Evolutionary conservation across 2,888 invertebrate genomes (phyloP).

Genomic region (Scaptomyza reducta): DNA sequence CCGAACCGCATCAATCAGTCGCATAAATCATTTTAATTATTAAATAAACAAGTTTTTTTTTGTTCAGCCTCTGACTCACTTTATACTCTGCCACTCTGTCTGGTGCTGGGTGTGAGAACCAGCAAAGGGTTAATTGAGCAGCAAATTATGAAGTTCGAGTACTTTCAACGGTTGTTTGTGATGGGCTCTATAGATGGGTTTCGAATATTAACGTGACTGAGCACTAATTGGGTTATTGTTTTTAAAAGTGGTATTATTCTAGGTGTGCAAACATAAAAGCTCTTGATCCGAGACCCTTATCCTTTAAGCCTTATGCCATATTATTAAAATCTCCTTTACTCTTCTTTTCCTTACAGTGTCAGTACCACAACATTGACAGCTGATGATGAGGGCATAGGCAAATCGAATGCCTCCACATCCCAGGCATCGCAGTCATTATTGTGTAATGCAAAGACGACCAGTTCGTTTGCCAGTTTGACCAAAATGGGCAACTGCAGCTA

Average conservation of each 20-base stretch:
- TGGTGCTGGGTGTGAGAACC: slow-evolving; percentile 55
- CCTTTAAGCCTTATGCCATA: not conserved
- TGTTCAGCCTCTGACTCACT: slow-evolving; percentile 47
- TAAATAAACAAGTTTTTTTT: slow-evolving; percentile 67
- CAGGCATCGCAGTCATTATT: slow-evolving; percentile 35
- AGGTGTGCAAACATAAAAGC: no score
- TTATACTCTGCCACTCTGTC: slow-evolving; percentile 14
- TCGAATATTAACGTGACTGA: slow-evolving; percentile 1
- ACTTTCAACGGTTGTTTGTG: not conserved
- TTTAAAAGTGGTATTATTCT: no score
- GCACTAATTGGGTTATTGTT: not conserved
- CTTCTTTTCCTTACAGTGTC: slow-evolving; percentile 30
- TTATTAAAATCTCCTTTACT: not conserved
- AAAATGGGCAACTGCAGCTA: slow-evolving; percentile 51
- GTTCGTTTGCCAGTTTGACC: slow-evolving; percentile 28
- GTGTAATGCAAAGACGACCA: slow-evolving; percentile 23
- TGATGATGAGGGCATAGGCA: slow-evolving; percentile 50
- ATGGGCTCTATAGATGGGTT: slow-evolving; percentile 16
- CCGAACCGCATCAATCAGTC: slow-evolving; percentile 72
- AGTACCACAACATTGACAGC: slow-evolving; percentile 26
- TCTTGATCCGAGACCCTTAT: no score
- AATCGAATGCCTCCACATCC: slow-evolving; percentile 31
- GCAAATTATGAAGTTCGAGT: slow-evolving; percentile 16
- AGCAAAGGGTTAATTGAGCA: slow-evolving; percentile 69
- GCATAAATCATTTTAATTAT: slow-evolving; percentile 79